Percentiles rank a stretch among this genome's conserved stretches.
Evolutionary conservation across 2,888 invertebrate species (phyloP).

Genomic region (Entomobrya proxima): DNA sequence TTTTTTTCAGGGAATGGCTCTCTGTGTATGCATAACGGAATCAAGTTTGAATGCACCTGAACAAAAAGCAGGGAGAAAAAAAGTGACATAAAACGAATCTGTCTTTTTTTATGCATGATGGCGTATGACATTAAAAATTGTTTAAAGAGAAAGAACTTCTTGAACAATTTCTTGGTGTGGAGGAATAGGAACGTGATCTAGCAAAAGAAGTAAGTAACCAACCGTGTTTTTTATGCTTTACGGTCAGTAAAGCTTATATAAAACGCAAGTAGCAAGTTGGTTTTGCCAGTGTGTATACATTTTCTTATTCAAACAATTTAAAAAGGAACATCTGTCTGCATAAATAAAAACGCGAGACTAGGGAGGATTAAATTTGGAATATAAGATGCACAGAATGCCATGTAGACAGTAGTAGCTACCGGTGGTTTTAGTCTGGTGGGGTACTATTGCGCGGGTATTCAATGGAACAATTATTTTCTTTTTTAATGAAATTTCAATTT

Average conservation of each 20-base stretch:
- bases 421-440: too few relatives aligned
- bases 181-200: background rate
- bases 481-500: constrained; percentile 7
- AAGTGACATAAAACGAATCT: constrained; percentile 46
- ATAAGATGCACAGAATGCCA: too few relatives aligned
- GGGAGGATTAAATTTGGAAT: background rate
- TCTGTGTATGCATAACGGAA: constrained; percentile 57
- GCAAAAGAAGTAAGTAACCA: too few relatives aligned
- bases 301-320: constrained; percentile 4
- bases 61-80: background rate
- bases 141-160: background rate
- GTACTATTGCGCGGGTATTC: background rate
- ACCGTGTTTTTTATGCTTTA: background rate
- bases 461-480: background rate
- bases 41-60: constrained; percentile 60
- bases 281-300: background rate
- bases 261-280: background rate
- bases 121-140: constrained; percentile 26
- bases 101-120: constrained; percentile 30
- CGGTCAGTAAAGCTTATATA: background rate
- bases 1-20: background rate
- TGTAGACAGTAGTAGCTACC: too few relatives aligned
- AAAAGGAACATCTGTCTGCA: constrained; percentile 10
- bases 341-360: background rate
- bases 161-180: background rate